phyloP scores from a whole-genome alignment of 2,888 invertebrate species.

The Mystacides longicornis region DNA sequence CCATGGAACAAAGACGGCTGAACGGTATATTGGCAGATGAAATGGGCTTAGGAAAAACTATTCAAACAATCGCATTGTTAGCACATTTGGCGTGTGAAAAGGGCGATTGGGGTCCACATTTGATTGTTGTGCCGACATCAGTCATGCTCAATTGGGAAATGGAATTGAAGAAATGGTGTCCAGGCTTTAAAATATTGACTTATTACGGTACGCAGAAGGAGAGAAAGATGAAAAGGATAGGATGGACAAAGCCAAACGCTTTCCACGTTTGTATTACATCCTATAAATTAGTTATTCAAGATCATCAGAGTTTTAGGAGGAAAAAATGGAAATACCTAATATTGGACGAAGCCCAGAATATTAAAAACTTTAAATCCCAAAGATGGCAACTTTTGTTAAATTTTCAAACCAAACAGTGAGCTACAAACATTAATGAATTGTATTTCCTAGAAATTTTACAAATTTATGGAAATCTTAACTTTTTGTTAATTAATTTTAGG shows the following conservation, averaged over 20 bases:
- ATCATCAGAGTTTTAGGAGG: slow-evolving; percentile 93
- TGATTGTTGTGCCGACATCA: slow-evolving; percentile 97
- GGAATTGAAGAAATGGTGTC: slow-evolving; percentile 99
- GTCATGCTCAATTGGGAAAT: slow-evolving; percentile 99
- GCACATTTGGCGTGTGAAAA: slow-evolving; percentile 91
- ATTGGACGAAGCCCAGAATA: slow-evolving; percentile 97
- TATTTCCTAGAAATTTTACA: neutral
- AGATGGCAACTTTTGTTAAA: slow-evolving; percentile 95
- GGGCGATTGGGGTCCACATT: slow-evolving; percentile 95
- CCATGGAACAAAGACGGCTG: slow-evolving; percentile 89
- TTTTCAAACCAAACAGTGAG: slow-evolving; percentile 83
- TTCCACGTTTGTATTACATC: slow-evolving; percentile 98
- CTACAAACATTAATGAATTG: slow-evolving; percentile 15
- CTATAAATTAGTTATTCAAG: slow-evolving; percentile 96
- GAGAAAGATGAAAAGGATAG: slow-evolving; percentile 79
- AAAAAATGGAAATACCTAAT: slow-evolving; percentile 99
- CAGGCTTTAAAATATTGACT: slow-evolving; percentile 96
- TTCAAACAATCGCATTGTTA: slow-evolving; percentile 90
- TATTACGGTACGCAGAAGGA: slow-evolving; percentile 97
- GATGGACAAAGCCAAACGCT: slow-evolving; percentile 98
- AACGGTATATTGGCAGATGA: slow-evolving; percentile 96
- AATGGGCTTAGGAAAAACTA: slow-evolving; percentile 96
- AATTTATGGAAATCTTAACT: no score
- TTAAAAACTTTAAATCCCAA: slow-evolving; percentile 99
- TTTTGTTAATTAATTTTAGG: no score